Percentiles rank a stretch among this genome's conserved stretches.
These are phyloP conservation scores for Thelaira solivaga DNA, from an alignment of 2,888 invertebrate species.

Conservation along the genomic window DNA sequence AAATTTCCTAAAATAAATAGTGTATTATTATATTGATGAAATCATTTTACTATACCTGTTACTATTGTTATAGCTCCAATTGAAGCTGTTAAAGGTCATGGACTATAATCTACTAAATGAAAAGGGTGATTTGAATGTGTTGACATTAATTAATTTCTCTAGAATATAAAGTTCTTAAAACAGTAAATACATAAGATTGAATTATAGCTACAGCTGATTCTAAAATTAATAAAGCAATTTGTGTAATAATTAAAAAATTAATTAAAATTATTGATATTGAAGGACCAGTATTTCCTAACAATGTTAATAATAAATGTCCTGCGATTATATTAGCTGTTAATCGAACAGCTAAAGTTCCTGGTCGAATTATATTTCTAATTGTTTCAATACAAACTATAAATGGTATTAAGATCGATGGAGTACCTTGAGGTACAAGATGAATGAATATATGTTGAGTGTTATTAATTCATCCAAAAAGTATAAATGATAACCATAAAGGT, in stretches of 20 bases:
- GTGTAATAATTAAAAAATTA: slow-evolving; percentile 72
- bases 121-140: slow-evolving; percentile 81
- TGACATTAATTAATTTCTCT: slow-evolving; percentile 80
- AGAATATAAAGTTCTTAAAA: slow-evolving; percentile 82
- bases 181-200: slow-evolving; percentile 81
- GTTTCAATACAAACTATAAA: slow-evolving; percentile 87
- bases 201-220: slow-evolving; percentile 80
- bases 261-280: slow-evolving; percentile 66
- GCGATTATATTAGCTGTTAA: slow-evolving; percentile 88
- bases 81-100: slow-evolving; percentile 82
- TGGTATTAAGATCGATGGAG: slow-evolving; percentile 81
- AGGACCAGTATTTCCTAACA: slow-evolving; percentile 78
- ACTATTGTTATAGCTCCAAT: slow-evolving; percentile 80
- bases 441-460: no score
- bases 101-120: slow-evolving; percentile 82
- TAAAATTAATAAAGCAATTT: slow-evolving; percentile 77
- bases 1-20: no score
- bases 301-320: slow-evolving; percentile 82
- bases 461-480: no score
- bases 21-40: slow-evolving; percentile 74
- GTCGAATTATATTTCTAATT: slow-evolving; percentile 85
- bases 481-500: no score
- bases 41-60: slow-evolving; percentile 81
- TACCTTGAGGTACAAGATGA: slow-evolving; percentile 81
- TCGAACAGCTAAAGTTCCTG: slow-evolving; percentile 83